Percentiles rank a stretch among this genome's conserved stretches.
phyloP scores from a whole-genome alignment of 2,888 invertebrate species.

The Acronicta leporina region DNA sequence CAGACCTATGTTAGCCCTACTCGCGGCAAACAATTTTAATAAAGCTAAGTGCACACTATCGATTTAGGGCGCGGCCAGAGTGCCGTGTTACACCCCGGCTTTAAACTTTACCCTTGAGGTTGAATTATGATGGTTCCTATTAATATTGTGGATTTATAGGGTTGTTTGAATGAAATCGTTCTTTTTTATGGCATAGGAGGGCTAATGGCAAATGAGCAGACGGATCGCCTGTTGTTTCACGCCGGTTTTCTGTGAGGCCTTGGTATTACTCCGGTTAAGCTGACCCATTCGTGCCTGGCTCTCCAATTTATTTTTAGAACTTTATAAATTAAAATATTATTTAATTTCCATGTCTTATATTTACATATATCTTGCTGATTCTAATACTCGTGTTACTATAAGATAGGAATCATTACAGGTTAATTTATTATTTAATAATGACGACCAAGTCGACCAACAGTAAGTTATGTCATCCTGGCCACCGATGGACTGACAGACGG shows the following conservation, averaged over 20 bases:
- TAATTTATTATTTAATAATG: neutral
- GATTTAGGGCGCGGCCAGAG: conserved; percentile 63
- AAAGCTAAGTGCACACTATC: conserved; percentile 56
- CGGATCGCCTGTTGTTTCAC: no score
- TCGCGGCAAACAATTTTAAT: conserved; percentile 28
- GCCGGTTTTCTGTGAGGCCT: no score
- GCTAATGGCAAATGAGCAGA: no score
- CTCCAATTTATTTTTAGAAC: no score
- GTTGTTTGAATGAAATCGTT: neutral
- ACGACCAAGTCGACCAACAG: no score
- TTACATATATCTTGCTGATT: no score
- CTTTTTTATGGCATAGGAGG: no score
- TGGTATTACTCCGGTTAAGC: no score
- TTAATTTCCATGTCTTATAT: no score
- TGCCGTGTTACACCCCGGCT: conserved; percentile 38
- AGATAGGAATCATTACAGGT: neutral
- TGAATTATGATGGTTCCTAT: conserved; percentile 14
- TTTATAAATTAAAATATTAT: no score
- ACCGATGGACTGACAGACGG: conserved; percentile 10
- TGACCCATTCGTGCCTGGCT: no score
- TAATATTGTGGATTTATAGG: conserved; percentile 7
- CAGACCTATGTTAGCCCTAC: neutral
- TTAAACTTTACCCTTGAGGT: conserved; percentile 38
- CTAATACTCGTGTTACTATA: no score
- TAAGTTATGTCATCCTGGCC: conserved; percentile 3